Conservation (phyloP, 2,797 vertebrate genomes). For the Characodon lateralis region DNA sequence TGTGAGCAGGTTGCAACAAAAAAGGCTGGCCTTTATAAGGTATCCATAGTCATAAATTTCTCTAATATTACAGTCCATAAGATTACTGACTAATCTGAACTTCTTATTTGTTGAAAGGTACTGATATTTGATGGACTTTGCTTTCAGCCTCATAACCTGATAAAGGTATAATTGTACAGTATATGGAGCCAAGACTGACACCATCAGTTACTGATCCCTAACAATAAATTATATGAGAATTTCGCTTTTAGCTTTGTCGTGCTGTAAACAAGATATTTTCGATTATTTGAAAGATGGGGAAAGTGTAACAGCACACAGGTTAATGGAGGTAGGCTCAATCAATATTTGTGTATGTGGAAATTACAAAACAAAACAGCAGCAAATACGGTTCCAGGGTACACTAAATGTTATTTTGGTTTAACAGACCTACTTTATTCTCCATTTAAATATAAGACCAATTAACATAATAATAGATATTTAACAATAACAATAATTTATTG, state of each 20-base stretch:
- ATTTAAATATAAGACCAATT: background rate
- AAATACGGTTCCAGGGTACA: conserved; percentile 14
- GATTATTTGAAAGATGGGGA: background rate
- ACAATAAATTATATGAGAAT: background rate
- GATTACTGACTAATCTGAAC: conserved; percentile 31
- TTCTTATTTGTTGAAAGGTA: background rate
- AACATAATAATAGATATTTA: background rate
- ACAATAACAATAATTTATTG: background rate
- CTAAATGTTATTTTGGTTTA: conserved; percentile 6
- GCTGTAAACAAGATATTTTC: conserved; percentile 29
- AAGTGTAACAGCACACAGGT: conserved; percentile 47
- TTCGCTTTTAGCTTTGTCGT: background rate
- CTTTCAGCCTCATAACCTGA: conserved; percentile 12
- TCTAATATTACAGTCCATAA: background rate
- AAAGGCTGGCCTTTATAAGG: conserved; percentile 19
- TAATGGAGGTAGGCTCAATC: conserved; percentile 22
- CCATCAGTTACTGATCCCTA: background rate
- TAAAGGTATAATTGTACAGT: conserved; percentile 14
- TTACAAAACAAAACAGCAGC: conserved; percentile 18
- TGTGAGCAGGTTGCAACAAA: conserved; percentile 9
- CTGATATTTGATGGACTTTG: conserved; percentile 51
- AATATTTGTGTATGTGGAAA: conserved; percentile 38
- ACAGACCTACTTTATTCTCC: background rate
- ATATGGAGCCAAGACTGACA: conserved; percentile 3
- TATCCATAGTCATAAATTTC: conserved; percentile 42